Evolutionary conservation across 2,888 invertebrate genomes (phyloP).

Genomic region (Chelonus formosanus): DNA sequence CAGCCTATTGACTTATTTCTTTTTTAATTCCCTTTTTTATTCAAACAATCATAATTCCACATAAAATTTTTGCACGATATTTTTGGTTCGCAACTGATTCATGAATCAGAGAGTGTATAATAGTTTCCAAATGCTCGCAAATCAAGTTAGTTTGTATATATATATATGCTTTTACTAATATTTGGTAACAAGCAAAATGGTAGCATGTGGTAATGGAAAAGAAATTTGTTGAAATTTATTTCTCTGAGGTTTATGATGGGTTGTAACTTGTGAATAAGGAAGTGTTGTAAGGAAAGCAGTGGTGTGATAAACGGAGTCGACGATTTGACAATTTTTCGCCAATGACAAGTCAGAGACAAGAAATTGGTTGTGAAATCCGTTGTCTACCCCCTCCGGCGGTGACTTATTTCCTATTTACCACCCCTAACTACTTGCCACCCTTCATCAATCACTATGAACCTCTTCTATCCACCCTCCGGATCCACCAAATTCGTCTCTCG

Average conservation of each 20-base stretch:
- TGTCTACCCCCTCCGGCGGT: slow-evolving; percentile 59
- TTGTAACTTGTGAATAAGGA: slow-evolving; percentile 7
- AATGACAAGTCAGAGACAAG: slow-evolving; percentile 58
- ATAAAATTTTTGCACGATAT: no score
- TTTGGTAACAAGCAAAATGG: no score
- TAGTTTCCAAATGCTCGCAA: no score
- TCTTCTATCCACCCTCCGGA: slow-evolving; percentile 38
- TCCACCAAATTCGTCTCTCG: slow-evolving; percentile 39
- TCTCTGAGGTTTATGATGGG: no score
- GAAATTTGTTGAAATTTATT: no score
- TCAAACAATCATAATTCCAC: not conserved
- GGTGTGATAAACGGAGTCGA: slow-evolving; percentile 39
- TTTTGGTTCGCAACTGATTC: no score
- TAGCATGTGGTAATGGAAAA: no score
- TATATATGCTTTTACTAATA: no score
- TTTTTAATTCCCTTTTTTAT: not conserved
- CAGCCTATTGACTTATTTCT: slow-evolving; percentile 25
- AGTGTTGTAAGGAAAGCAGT: slow-evolving; percentile 26
- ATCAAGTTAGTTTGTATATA: no score
- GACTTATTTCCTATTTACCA: slow-evolving; percentile 64
- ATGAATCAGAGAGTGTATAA: no score
- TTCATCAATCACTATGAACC: slow-evolving; percentile 33
- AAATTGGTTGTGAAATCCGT: slow-evolving; percentile 63
- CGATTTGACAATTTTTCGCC: slow-evolving; percentile 64
- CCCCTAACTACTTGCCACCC: slow-evolving; percentile 32